phyloP scores from a whole-genome alignment of 2,113 vertebrate genomes.

The Centropristis striata region DNA sequence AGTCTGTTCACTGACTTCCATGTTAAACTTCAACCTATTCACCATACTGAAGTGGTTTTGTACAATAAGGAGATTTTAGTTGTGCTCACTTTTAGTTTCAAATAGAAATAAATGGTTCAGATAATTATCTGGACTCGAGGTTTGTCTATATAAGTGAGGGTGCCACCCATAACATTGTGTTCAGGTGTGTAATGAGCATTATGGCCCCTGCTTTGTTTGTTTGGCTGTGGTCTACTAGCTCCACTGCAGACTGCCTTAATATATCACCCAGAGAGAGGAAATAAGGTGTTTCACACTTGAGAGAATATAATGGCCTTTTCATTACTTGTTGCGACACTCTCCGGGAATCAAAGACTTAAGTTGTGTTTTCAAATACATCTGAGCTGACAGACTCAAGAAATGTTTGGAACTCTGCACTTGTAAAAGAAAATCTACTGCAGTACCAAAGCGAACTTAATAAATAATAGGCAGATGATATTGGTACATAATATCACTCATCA shows the following conservation, averaged over 20 bases:
- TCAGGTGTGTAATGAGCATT: not conserved
- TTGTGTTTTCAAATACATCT: slow-evolving; percentile 12
- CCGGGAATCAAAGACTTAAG: not conserved
- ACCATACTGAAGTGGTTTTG: not conserved
- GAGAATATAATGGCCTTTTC: slow-evolving; percentile 8
- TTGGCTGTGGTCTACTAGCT: not conserved
- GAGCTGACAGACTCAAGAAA: not conserved
- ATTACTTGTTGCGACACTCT: not conserved
- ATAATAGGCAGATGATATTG: too few species aligned
- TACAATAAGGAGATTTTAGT: not conserved
- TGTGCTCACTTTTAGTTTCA: not conserved
- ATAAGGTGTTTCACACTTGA: slow-evolving; percentile 20
- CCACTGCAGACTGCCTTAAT: not conserved
- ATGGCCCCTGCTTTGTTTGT: slow-evolving; percentile 1
- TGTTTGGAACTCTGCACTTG: not conserved
- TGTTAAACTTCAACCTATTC: not conserved
- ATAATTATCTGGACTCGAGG: not conserved
- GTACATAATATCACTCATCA: too few species aligned
- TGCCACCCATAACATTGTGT: not conserved
- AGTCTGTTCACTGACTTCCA: not conserved
- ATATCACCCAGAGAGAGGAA: slow-evolving; percentile 5
- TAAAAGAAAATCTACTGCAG: not conserved
- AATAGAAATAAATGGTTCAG: not conserved
- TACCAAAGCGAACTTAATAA: not conserved
- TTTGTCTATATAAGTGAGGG: not conserved